Evolutionary conservation across 2,888 invertebrate genomes (phyloP).

Genomic region (Emmelina monodactyla): DNA sequence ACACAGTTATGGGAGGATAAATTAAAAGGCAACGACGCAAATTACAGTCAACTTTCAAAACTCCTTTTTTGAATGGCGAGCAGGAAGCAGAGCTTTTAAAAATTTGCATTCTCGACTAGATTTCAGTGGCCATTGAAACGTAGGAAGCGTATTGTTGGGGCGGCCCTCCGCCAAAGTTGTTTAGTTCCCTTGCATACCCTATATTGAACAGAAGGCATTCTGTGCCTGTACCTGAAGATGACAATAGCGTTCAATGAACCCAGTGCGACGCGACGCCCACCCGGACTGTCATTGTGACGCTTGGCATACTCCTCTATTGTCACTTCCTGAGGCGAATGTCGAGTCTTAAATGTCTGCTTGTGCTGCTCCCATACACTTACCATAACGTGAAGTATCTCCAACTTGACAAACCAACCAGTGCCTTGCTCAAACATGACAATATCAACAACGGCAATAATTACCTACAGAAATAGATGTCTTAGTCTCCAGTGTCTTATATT

Average conservation of each 20-base stretch:
- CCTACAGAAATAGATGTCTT: too few species aligned
- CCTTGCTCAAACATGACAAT: too few species aligned
- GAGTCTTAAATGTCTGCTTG: too few species aligned
- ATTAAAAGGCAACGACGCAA: too few species aligned
- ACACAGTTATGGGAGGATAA: too few species aligned
- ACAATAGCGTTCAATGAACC: constrained; percentile 58
- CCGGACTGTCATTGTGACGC: constrained; percentile 43
- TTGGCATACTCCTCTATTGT: constrained; percentile 40
- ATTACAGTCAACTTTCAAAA: too few species aligned
- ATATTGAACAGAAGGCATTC: constrained; percentile 23
- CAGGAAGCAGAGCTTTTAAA: constrained; percentile 27
- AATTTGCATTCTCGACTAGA: constrained; percentile 33
- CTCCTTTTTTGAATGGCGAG: too few species aligned
- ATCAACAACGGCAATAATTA: too few species aligned
- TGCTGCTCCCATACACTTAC: constrained; percentile 2
- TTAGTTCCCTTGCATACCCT: constrained; percentile 20
- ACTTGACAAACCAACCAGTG: too few species aligned
- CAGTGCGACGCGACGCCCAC: constrained; percentile 48
- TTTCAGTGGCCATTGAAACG: too few species aligned
- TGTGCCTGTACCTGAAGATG: constrained; percentile 40
- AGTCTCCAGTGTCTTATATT: too few species aligned
- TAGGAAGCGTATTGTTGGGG: constrained; percentile 27
- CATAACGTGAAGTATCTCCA: too few species aligned
- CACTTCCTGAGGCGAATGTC: constrained; percentile 30
- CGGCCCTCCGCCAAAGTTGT: constrained; percentile 22